A percentile compares a stretch with the other conserved stretches of the same genome.
Conservation (phyloP, 2,888 invertebrate genomes). For the Thecophora atra region DNA sequence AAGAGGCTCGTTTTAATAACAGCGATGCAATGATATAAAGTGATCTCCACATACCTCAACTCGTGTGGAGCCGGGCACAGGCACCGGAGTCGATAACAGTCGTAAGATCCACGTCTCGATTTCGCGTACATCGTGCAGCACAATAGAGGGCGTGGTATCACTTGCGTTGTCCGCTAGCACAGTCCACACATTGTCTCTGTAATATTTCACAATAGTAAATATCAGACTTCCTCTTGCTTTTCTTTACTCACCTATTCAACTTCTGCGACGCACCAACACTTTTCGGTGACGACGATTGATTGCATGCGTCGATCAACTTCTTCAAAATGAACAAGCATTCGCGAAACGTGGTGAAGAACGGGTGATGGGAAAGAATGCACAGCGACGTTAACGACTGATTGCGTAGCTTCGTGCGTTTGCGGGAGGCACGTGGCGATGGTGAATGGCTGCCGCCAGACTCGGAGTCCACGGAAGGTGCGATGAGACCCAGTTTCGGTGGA, state of each 20-base stretch:
- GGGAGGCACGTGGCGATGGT: conserved; percentile 83
- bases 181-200: conserved; percentile 95
- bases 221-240: background rate
- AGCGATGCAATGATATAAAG: background rate
- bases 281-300: conserved; percentile 89
- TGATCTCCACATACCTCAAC: conserved; percentile 65
- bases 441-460: conserved; percentile 90
- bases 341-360: conserved; percentile 98
- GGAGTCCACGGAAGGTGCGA: conserved; percentile 77
- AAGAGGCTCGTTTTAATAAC: background rate
- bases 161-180: conserved; percentile 86
- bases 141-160: conserved; percentile 84
- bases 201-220: conserved; percentile 27
- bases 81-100: conserved; percentile 95
- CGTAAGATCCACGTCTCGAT: conserved; percentile 99
- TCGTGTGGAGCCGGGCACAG: conserved; percentile 96
- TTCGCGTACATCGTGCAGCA: conserved; percentile 95
- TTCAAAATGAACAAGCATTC: conserved; percentile 96
- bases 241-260: conserved; percentile 74
- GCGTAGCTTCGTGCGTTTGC: conserved; percentile 83
- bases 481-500: conserved; percentile 73
- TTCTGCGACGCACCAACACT: conserved; percentile 90
- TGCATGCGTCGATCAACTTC: conserved; percentile 96
- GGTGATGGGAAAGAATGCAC: conserved; percentile 98
- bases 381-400: conserved; percentile 96